Percentiles rank a stretch among this genome's conserved stretches.
Conservation (phyloP, 35 echinoderm and acorn worm genomes). For the Anneissia japonica region DNA sequence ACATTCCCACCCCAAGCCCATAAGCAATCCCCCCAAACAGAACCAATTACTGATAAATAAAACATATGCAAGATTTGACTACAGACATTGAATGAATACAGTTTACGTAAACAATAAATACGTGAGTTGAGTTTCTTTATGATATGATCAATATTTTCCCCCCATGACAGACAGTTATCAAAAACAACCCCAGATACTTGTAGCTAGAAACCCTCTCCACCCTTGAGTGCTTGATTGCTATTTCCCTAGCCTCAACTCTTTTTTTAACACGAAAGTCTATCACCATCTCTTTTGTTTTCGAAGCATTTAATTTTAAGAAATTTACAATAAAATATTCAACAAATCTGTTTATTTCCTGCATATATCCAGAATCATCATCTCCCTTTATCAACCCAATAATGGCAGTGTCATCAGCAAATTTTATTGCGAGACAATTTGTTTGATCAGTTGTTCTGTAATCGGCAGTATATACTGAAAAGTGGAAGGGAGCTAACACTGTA, state of each 20-base stretch:
- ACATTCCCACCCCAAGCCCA: no score
- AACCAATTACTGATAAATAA: no score
- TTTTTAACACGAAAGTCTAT: background rate
- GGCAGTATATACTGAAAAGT: conserved; percentile 37
- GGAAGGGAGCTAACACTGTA: conserved; percentile 29
- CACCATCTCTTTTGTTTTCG: conserved; percentile 31
- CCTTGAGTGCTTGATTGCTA: no score
- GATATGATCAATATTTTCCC: no score
- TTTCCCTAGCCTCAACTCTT: background rate
- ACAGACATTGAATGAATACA: no score
- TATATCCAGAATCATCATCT: conserved; percentile 16
- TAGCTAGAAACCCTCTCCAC: no score
- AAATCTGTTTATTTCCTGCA: conserved; percentile 23
- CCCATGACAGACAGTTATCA: no score
- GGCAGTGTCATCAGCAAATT: conserved; percentile 41
- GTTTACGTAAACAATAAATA: no score
- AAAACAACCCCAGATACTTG: no score
- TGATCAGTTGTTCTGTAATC: conserved; percentile 19
- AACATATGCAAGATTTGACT: no score
- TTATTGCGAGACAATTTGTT: conserved; percentile 4
- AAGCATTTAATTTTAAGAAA: conserved; percentile 12
- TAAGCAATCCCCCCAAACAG: no score
- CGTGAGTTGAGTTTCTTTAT: no score
- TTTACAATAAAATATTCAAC: conserved; percentile 15
- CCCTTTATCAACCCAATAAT: background rate